Evolutionary conservation across 2,113 vertebrate genomes (phyloP).

Genomic region (Cranoglanis bouderius): DNA sequence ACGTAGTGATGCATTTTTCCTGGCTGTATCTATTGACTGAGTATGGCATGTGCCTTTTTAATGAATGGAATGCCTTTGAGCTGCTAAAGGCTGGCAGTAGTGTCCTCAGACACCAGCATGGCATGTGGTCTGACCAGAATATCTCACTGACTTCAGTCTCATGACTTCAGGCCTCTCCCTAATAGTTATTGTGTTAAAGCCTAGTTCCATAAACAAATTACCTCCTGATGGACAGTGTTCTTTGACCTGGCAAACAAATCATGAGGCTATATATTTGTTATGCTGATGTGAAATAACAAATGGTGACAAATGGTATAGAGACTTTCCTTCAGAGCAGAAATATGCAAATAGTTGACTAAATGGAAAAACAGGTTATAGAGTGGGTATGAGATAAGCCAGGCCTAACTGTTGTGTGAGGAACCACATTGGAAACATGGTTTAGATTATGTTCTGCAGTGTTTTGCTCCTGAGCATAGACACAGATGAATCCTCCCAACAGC

Average conservation of each 20-base stretch:
- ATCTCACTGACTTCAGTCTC: background rate
- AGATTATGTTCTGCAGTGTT: background rate
- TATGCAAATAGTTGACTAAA: constrained; percentile 23
- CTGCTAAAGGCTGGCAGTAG: background rate
- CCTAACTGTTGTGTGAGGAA: background rate
- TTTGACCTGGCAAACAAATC: constrained; percentile 19
- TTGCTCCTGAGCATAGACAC: background rate
- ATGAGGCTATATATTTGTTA: constrained; percentile 3
- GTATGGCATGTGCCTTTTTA: background rate
- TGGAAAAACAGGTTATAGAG: background rate
- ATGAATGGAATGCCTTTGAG: constrained; percentile 4
- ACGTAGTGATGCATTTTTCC: background rate
- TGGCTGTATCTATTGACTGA: background rate
- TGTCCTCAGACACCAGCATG: constrained; percentile 17
- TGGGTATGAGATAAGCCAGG: background rate
- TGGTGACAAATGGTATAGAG: background rate
- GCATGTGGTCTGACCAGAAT: constrained; percentile 66
- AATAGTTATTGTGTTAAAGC: constrained; percentile 4
- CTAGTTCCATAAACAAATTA: constrained; percentile 17
- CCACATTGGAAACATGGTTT: background rate
- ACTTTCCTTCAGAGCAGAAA: background rate
- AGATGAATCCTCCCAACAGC: constrained; percentile 15
- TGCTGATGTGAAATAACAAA: constrained; percentile 15
- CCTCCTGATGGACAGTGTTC: background rate
- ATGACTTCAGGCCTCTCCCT: constrained; percentile 16